Percentiles rank a stretch among this genome's conserved stretches.
Conservation (phyloP, 2,797 vertebrate species). For the Poeciliopsis paucimaculata region DNA sequence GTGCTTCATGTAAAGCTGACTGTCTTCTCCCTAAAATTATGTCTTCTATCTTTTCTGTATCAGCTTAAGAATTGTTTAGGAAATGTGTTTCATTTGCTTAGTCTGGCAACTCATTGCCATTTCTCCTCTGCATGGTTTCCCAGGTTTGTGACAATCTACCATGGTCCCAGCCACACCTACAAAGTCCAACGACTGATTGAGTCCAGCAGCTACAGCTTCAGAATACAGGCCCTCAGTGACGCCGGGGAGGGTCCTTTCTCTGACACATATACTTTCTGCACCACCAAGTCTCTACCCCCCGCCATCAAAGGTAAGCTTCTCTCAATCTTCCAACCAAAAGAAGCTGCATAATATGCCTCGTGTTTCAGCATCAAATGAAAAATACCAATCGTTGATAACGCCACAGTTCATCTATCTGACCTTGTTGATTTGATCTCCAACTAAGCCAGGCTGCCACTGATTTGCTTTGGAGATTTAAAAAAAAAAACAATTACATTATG, state of each 20-base stretch:
- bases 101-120: constrained; percentile 6
- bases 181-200: constrained; percentile 94
- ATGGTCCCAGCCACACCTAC: constrained; percentile 97
- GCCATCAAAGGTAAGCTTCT: constrained; percentile 89
- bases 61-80: not conserved
- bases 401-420: not conserved
- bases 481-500: not conserved
- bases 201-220: constrained; percentile 92
- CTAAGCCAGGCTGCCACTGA: not conserved
- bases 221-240: constrained; percentile 93
- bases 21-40: not conserved
- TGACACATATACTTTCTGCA: constrained; percentile 90
- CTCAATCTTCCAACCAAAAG: not conserved
- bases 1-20: not conserved
- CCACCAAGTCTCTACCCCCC: constrained; percentile 94
- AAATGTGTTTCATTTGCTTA: not conserved
- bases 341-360: not conserved
- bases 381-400: not conserved
- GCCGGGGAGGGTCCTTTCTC: constrained; percentile 96
- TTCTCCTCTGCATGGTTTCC: not conserved
- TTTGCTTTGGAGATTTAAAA: not conserved
- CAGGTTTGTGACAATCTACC: constrained; percentile 95
- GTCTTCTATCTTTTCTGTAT: not conserved
- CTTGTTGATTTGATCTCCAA: not conserved
- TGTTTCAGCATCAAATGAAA: not conserved